phyloP scores from a whole-genome alignment of 2,113 vertebrate genomes.

The Platichthys flesus region DNA sequence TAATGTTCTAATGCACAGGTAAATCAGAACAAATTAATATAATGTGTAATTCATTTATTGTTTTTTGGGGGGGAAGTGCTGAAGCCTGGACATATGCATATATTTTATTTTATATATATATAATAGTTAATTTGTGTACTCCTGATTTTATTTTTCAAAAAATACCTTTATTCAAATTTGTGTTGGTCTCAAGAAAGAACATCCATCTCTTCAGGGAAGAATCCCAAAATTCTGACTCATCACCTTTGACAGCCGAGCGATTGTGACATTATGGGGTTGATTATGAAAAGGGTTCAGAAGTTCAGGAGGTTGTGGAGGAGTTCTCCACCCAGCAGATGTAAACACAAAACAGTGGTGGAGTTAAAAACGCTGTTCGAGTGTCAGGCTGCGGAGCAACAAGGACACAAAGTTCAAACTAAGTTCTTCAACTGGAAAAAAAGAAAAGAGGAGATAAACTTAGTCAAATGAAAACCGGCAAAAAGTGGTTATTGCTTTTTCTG shows the following conservation, averaged over 20 bases:
- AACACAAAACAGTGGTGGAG: slow-evolving; percentile 23
- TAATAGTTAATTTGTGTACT: not conserved
- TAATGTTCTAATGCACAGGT: not conserved
- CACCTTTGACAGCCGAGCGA: slow-evolving; percentile 13
- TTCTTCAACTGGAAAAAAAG: slow-evolving; percentile 25
- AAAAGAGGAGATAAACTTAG: not conserved
- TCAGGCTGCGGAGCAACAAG: slow-evolving; percentile 12
- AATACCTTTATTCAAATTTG: not conserved
- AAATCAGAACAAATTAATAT: not conserved
- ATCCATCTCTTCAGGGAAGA: too few relatives aligned
- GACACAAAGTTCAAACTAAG: slow-evolving; percentile 54
- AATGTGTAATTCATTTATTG: not conserved
- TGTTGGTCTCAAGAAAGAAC: not conserved
- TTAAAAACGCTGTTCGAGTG: not conserved
- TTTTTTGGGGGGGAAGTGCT: too few relatives aligned
- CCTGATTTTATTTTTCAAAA: too few relatives aligned
- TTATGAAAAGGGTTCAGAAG: slow-evolving; percentile 53
- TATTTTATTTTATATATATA: too few relatives aligned
- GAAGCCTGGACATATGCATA: too few relatives aligned
- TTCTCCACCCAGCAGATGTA: slow-evolving; percentile 35
- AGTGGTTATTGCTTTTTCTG: too few relatives aligned
- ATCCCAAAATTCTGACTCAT: not conserved
- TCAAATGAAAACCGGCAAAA: not conserved
- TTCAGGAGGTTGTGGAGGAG: slow-evolving; percentile 46
- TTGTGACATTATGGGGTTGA: slow-evolving; percentile 40